These are phyloP conservation scores for Sialia sialis DNA, from an alignment of 2,113 vertebrate genomes.

Conservation along the genomic window DNA sequence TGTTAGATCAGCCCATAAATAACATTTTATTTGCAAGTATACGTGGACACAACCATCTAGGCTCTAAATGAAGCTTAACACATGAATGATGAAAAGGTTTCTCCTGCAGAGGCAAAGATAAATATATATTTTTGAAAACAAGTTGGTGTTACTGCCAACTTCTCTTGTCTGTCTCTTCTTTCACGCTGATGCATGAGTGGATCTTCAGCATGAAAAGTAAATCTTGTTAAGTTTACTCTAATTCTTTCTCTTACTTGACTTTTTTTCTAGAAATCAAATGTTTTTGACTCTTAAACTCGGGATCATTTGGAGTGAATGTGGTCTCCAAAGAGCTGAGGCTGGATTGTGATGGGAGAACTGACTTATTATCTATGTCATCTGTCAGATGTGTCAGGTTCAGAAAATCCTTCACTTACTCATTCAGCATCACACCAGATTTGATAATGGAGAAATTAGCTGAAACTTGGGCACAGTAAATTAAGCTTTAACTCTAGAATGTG, in stretches of 20 bases:
- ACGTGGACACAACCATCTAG: conserved; percentile 8
- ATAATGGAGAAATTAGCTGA: not conserved
- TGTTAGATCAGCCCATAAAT: conserved; percentile 48
- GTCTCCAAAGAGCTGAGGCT: not conserved
- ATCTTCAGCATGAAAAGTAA: not conserved
- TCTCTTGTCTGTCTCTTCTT: not conserved
- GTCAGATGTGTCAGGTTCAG: not conserved
- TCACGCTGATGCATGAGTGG: not conserved
- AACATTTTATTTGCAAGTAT: conserved; percentile 56
- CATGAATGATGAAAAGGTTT: conserved; percentile 48
- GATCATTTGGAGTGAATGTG: not conserved
- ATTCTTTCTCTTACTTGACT: not conserved
- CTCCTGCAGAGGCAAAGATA: not conserved
- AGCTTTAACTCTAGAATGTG: not conserved
- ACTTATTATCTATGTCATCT: not conserved
- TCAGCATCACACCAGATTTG: not conserved
- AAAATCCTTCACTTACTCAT: not conserved
- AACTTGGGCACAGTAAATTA: not conserved
- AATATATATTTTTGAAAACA: not conserved
- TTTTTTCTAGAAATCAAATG: not conserved
- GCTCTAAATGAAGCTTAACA: conserved; percentile 42
- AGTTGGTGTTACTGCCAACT: not conserved
- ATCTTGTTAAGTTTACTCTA: not conserved
- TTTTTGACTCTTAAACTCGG: not conserved
- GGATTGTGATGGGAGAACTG: not conserved